A percentile compares a stretch with the other conserved stretches of the same genome.
These are phyloP conservation scores for Ametastegia equiseti DNA, from an alignment of 2,888 invertebrate species.

Conservation along the genomic window DNA sequence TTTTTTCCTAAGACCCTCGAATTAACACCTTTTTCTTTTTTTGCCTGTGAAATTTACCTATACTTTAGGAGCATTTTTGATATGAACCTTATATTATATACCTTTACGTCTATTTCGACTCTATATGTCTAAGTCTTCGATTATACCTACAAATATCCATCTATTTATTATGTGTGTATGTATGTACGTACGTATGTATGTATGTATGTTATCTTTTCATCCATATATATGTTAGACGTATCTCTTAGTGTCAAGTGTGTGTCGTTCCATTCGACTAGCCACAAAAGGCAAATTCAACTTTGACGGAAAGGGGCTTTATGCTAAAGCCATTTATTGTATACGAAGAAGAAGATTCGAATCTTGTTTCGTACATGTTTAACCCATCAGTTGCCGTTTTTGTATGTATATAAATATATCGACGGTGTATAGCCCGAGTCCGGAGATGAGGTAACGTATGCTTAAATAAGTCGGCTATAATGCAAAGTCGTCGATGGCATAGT, in stretches of 20 bases:
- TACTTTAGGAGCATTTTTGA: conserved; percentile 20
- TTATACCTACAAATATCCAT: background rate
- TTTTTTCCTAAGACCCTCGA: background rate
- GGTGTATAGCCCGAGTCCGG: background rate
- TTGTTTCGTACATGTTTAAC: conserved; percentile 48
- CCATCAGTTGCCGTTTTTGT: too few relatives aligned
- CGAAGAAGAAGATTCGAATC: conserved; percentile 50
- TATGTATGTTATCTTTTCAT: background rate
- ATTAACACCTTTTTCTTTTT: background rate
- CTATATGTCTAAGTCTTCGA: background rate
- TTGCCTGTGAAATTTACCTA: background rate
- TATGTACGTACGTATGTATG: conserved; percentile 27
- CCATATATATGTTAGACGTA: background rate
- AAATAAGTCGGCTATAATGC: background rate
- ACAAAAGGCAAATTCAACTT: conserved; percentile 24
- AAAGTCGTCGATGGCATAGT: background rate
- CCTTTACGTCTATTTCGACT: background rate
- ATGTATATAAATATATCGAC: conserved; percentile 52
- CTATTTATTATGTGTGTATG: background rate
- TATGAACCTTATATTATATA: background rate
- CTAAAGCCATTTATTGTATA: conserved; percentile 40
- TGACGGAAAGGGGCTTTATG: conserved; percentile 32
- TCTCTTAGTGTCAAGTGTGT: conserved; percentile 40
- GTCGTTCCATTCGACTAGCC: background rate
- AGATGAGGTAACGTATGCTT: conserved; percentile 29